Base-by-base conservation (phyloP, 1,140 invertebrate species). In the Onthophagus taurus region DNA sequence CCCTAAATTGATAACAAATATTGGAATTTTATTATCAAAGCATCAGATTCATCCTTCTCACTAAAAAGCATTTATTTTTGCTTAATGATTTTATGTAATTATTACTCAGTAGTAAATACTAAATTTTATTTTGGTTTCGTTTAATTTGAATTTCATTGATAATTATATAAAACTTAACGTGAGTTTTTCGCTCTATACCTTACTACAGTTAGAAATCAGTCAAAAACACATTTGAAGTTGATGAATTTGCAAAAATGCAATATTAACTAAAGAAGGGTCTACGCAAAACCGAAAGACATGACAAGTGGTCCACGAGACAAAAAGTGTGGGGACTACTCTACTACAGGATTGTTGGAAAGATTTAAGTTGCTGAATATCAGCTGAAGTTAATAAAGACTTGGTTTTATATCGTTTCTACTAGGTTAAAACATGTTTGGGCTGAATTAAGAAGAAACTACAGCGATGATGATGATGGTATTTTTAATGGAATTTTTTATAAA, bases 1-100 rank as follows among this genome's bases (percentile, higher is more conserved):
- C n/a, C n/a, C n/a, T 20, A 23, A 37, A 37, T 23, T 37, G 19
- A 23, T 9, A n/a, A 9, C 35, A 37, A 36, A 19, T 20, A 16
- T 19, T 36, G 34, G 20, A 9, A n/a, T 19, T 20, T 37, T 21
- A 13, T 4, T 37, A 37, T 37, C 12, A 24, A 23, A 3, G 5
- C 18, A 19, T 36, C 34, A 36, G 34, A 9, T 11, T 19, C 18
- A 19, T 19, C 34, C 16, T 18, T 36, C 18, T 19, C 16, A 18
- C 12, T 36, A 17, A 19, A 19, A 36, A 9, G 3, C 17, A 18
- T 36, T 36, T 36, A 14, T 30, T 45, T n/a, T 33, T 8, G 14
- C n/a, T n/a, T n/a, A n/a, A n/a, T n/a, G n/a, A n/a, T n/a, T n/a
- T n/a, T n/a, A n/a, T n/a, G n/a, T n/a, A n/a, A n/a, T n/a, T n/a